A percentile compares a stretch with the other conserved stretches of the same genome.
Evolutionary conservation across 2,888 invertebrate genomes (phyloP).

Genomic region (Drosophila suboccidentalis): DNA sequence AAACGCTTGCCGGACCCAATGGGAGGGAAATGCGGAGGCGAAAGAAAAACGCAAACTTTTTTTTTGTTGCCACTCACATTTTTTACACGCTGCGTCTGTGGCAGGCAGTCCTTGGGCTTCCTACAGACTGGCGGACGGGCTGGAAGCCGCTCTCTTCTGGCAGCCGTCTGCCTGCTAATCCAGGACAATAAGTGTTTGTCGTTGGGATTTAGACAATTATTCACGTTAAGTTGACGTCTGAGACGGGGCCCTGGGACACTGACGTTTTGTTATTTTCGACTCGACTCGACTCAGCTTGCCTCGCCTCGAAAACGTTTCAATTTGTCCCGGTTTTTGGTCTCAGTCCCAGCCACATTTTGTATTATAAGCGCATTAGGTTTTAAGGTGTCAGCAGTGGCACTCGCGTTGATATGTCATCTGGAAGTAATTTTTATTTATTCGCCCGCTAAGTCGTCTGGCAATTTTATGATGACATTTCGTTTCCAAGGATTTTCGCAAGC

Average conservation of each 20-base stretch:
- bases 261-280: slow-evolving; percentile 69
- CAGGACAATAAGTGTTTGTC: slow-evolving; percentile 81
- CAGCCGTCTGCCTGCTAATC: slow-evolving; percentile 72
- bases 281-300: slow-evolving; percentile 12
- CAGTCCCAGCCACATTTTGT: slow-evolving; percentile 70
- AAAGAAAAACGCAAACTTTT: slow-evolving; percentile 42
- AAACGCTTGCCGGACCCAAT: slow-evolving; percentile 67
- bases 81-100: slow-evolving; percentile 61
- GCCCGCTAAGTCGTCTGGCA: slow-evolving; percentile 79
- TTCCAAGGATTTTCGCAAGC: slow-evolving; percentile 76
- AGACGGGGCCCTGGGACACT: slow-evolving; percentile 65
- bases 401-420: slow-evolving; percentile 81
- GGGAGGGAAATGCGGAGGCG: slow-evolving; percentile 38
- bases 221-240: slow-evolving; percentile 82
- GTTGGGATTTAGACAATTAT: slow-evolving; percentile 81
- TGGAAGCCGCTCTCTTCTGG: slow-evolving; percentile 25
- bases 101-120: slow-evolving; percentile 68
- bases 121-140: slow-evolving; percentile 10
- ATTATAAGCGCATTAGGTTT: slow-evolving; percentile 82
- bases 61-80: slow-evolving; percentile 61
- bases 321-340: slow-evolving; percentile 67
- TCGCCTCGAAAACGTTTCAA: slow-evolving; percentile 68
- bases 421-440: slow-evolving; percentile 82
- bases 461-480: slow-evolving; percentile 81
- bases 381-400: slow-evolving; percentile 79